Evolutionary conservation across 2,888 invertebrate genomes (phyloP), one percentile per base, ranked within the genome.

Genomic region (Agrypnus murinus): DNA sequence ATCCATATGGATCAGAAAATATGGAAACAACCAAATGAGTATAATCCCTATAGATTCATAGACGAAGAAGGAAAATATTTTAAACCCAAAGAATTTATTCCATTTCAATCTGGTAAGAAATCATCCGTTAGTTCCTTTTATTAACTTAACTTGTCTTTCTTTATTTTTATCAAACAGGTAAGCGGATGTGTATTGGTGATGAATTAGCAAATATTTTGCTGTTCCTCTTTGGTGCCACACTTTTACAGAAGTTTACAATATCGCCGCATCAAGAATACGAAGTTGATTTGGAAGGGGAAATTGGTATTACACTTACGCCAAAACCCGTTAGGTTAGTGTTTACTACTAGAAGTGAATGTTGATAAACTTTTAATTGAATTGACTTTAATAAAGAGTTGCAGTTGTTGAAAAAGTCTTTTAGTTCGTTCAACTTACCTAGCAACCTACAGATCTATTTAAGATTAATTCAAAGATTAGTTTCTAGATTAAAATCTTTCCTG

Each of bases 171-270:
- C 68, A 81, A 85, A 10, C 78, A 95, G 95, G 95, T 15, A 94
- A 95, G 82, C 89, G 95, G 34, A 92, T 93, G 89, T 96, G 96
- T 81, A 89, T 95, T 0, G 96, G 96, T 0, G 95, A 95, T 72
- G 95, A 95, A 80, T 84, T 95, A 46, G 94, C 94, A 0, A 89
- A 90, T 73, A 94, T 93, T 92, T 81, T 91, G 17, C 80, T 92
- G 25, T 89, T 89, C 69, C 82, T 94, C 0, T 91, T 92, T 55
- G 87, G 89, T 6, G 90, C 91, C 0, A 87, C 89, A 38, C 87
- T 95, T 8, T 80, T 94, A 0, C 86, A 91, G 7, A 87, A 89
- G 2, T 92, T 90, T 78, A 72, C 79, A 1, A 72, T 92, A 17
- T 81, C 83, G 0, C 69, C 88, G 10, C 83, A 85, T 15, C 55